Base-by-base conservation (phyloP, 1,140 invertebrate species). In the Drosophila watanabei region DNA sequence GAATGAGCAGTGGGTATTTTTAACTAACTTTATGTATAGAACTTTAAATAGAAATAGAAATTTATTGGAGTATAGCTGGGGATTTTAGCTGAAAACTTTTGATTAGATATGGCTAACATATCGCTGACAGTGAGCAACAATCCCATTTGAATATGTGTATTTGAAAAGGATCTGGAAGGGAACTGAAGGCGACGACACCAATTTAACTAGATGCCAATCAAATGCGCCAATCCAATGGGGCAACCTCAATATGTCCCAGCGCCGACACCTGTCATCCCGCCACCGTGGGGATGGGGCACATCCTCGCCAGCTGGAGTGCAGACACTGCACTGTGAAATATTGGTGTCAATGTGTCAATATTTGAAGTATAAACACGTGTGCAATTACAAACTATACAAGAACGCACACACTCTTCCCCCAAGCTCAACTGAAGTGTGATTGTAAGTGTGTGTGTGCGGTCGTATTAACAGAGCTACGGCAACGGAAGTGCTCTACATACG, bases 271-370 rank as follows among this genome's bases (percentile, higher is more conserved):
- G 79, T 78, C 80, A 73, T 70, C 18, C 37, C 64, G 30, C 39
- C 61, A 45, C 68, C 64, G 39, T 16, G 30, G 30, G 30, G 4
- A 35, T 33, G 51, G 30, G n/a, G 30, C 30, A 24, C 33, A 57
- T 57, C 20, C 54, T 57, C 49, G 37, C 46, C 54, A 57, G 51
- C 33, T 62, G 41, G 46, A 59, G 56, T 79, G 57, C 61, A 58
- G 79, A 65, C 75, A 63, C 58, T 62, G 79, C 57, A 56, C 48
- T 64, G 48, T 61, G 58, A 86, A 71, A 79, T 87, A 87, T 87
- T 87, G 83, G 69, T 85, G 86, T 90, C 85, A 90, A 90, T 90
- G 70, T 85, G 86, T 89, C 85, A 89, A 85, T 90, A 79, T 76
- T 69, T 82, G 66, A 90, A 79, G 79, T 82, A 82, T 90, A 90